Percentiles rank a stretch among this genome's conserved stretches.
Conservation (phyloP, 2,797 vertebrate genomes). For the Gallinago solitaria region DNA sequence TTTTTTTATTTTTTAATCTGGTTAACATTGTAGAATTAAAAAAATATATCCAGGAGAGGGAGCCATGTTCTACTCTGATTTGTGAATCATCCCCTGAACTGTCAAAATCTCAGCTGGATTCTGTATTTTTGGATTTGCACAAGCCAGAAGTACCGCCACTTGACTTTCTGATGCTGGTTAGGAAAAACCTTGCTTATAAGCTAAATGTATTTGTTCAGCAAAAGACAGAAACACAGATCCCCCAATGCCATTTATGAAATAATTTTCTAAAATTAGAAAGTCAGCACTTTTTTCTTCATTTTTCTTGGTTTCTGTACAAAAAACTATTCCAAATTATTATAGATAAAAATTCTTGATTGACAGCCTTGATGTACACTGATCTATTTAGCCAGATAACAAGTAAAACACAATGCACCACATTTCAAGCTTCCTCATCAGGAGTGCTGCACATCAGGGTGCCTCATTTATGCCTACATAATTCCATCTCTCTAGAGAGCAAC, state of each 20-base stretch:
- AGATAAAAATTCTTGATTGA: background rate
- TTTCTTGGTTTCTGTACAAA: background rate
- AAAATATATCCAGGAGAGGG: background rate
- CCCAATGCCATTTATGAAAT: background rate
- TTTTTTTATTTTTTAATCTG: background rate
- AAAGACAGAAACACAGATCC: background rate
- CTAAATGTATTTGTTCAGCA: background rate
- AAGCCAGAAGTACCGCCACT: background rate
- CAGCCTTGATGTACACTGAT: background rate
- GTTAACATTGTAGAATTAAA: background rate
- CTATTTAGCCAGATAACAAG: background rate
- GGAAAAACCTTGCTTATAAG: background rate
- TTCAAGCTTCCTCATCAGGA: background rate
- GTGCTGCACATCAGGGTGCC: background rate
- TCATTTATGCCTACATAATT: conserved; percentile 10
- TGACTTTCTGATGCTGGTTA: background rate
- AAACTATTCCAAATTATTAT: background rate
- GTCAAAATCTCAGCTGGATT: background rate
- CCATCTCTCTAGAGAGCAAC: background rate
- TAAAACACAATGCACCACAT: background rate
- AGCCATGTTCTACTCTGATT: background rate
- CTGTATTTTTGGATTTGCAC: background rate
- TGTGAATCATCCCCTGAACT: background rate
- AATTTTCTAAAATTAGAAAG: conserved; percentile 2
- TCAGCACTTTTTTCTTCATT: background rate